Base-by-base conservation (phyloP, 2,797 vertebrate species). In the Danio choprae region DNA sequence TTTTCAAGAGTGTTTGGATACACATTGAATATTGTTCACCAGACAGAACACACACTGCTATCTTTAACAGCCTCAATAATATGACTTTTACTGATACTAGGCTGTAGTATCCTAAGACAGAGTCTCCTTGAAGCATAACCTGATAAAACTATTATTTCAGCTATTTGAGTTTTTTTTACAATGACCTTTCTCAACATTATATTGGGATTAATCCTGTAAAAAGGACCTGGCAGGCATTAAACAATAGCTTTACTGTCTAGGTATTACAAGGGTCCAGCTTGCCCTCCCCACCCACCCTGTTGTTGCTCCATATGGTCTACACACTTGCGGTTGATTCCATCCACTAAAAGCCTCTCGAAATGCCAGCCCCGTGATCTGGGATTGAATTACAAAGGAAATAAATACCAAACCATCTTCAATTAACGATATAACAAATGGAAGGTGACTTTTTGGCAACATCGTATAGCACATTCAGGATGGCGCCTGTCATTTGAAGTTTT, bases 191-290 rank as follows among this genome's bases (percentile, higher is more conserved):
- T 36, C 5, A 48, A 20, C 41, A 56, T 76, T 71, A 67, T 43
- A 51, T 72, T 41, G 20, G 20, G 12, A 65, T 67, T 80, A 29
- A 51, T 16, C 50, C 15, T 16, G 63, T 51, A 38, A 43, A 29
- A 29, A 53, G 38, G 70, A 76, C 36, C 48, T 48, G 64, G 58
- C 53, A 51, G 36, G 58, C 13, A 51, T 58, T 48, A 82, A 78
- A 88, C 87, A 91, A 92, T 87, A 86, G 67, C 36, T 69, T 76
- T 84, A 88, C 83, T 88, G 65, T 87, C 77, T 44, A 55, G 70
- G 69, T 60, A 50, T 38, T 44, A 55, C 58, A 69, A 63, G 40
- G 50, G 55, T 43, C 77, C 50, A 60, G 65, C 68, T 69, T 15
- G 81, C 16, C 40, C 44, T 60, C 59, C 63, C 80, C 38, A 29